Percentiles rank a stretch among this genome's conserved stretches.
These are phyloP conservation scores for Phymorhynchus buccinoides DNA, from an alignment of 1,140 invertebrate species.

Conservation along the genomic window DNA sequence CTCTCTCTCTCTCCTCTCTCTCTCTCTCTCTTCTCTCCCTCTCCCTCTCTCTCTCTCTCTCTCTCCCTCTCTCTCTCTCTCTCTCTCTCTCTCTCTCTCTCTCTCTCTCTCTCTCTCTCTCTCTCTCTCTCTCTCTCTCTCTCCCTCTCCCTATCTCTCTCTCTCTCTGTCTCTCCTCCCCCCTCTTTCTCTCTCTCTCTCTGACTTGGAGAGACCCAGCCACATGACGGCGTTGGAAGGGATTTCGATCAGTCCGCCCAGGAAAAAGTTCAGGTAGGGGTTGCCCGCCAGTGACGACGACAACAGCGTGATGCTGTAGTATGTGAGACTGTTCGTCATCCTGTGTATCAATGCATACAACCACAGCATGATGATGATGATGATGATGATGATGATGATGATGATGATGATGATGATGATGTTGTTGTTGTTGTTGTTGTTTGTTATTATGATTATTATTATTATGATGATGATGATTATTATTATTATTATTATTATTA, in stretches of 20 bases:
- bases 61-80: not conserved
- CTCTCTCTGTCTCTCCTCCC: not conserved
- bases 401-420: too few relatives aligned
- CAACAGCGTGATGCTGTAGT: conserved; percentile 58
- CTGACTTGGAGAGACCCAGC: conserved; percentile 36
- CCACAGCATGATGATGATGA: too few relatives aligned
- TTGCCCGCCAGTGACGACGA: conserved; percentile 53
- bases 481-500: too few relatives aligned
- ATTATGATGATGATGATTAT: too few relatives aligned
- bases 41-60: not conserved
- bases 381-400: too few relatives aligned
- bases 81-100: not conserved
- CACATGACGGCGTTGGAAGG: conserved; percentile 45
- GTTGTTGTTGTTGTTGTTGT: too few relatives aligned
- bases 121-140: not conserved
- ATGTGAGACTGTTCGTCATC: conserved; percentile 60
- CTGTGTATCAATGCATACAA: conserved; percentile 48
- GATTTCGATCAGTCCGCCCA: conserved; percentile 55
- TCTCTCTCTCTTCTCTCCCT: too few relatives aligned
- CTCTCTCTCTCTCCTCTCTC: not conserved
- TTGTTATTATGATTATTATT: too few relatives aligned
- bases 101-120: not conserved
- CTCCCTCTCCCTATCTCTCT: not conserved
- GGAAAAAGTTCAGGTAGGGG: conserved; percentile 58
- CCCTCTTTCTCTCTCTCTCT: conserved; percentile 2